Conservation (phyloP, 2,888 invertebrate species). For the Drosophila meridiana region DNA sequence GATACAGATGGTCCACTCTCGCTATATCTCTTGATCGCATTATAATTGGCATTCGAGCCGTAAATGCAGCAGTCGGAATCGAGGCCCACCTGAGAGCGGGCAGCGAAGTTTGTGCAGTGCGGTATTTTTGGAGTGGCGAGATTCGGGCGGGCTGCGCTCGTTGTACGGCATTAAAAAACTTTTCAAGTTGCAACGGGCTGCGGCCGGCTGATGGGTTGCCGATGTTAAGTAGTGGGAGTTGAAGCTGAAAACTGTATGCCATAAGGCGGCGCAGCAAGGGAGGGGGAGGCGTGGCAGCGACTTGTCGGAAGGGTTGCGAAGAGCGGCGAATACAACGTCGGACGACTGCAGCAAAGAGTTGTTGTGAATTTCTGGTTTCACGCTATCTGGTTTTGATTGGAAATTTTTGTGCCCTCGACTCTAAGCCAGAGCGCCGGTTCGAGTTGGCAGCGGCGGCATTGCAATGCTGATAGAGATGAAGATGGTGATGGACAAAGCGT, state of each 20-base stretch:
- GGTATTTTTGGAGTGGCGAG: constrained; percentile 45
- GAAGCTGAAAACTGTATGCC: background rate
- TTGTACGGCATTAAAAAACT: constrained; percentile 42
- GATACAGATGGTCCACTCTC: background rate
- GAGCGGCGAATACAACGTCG: constrained; percentile 11
- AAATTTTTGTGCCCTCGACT: constrained; percentile 63
- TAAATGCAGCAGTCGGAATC: constrained; percentile 7
- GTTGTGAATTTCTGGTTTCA: constrained; percentile 75
- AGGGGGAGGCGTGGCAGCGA: background rate
- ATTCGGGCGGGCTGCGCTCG: constrained; percentile 24
- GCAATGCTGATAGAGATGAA: constrained; percentile 2
- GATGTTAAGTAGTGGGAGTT: background rate
- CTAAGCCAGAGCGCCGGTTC: constrained; percentile 23
- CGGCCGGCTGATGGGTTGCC: constrained; percentile 3
- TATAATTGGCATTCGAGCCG: constrained; percentile 50
- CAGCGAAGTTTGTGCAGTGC: constrained; percentile 62
- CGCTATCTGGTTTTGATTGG: constrained; percentile 79
- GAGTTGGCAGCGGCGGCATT: constrained; percentile 14
- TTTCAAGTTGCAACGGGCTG: constrained; percentile 43
- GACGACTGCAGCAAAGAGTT: constrained; percentile 65
- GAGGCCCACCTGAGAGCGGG: constrained; percentile 21
- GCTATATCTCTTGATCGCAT: constrained; percentile 42
- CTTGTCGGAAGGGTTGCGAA: background rate
- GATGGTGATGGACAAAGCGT: constrained; percentile 25
- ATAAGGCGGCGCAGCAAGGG: background rate